phyloP scores from a whole-genome alignment of 2,113 vertebrate genomes.

The Coptodon rendalli region DNA sequence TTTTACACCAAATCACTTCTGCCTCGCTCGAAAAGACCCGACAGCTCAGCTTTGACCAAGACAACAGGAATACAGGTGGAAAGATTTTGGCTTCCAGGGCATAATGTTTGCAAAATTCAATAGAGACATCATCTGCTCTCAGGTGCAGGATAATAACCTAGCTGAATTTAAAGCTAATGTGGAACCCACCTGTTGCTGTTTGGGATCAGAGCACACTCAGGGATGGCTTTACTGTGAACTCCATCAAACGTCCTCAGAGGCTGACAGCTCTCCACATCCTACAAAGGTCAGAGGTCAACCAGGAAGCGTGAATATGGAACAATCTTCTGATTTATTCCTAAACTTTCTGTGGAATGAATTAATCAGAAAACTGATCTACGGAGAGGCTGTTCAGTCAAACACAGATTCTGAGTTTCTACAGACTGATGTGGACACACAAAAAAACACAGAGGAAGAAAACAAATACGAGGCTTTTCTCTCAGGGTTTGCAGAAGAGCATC shows the following conservation, averaged over 20 bases:
- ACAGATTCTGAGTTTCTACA: background rate
- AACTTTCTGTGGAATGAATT: background rate
- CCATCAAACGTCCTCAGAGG: conserved; percentile 56
- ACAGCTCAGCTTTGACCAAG: background rate
- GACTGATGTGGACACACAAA: background rate
- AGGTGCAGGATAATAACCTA: accelerated
- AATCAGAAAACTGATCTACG: background rate
- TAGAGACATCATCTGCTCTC: background rate
- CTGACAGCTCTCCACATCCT: conserved; percentile 38
- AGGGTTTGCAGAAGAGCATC: background rate
- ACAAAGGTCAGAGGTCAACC: background rate
- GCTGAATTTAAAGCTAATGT: background rate
- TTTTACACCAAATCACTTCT: background rate
- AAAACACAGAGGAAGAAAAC: background rate
- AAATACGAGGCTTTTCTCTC: background rate
- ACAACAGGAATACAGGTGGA: background rate
- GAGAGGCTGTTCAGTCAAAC: background rate
- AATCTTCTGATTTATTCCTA: background rate
- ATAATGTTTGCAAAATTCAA: background rate
- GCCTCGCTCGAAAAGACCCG: background rate
- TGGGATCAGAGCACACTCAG: conserved; percentile 65
- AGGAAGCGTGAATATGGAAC: background rate
- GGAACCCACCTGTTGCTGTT: conserved; percentile 71
- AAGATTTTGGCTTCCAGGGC: accelerated
- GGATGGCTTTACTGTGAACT: conserved; percentile 57